Conservation (phyloP, 2,113 vertebrate species). For the Hylia prasina region DNA sequence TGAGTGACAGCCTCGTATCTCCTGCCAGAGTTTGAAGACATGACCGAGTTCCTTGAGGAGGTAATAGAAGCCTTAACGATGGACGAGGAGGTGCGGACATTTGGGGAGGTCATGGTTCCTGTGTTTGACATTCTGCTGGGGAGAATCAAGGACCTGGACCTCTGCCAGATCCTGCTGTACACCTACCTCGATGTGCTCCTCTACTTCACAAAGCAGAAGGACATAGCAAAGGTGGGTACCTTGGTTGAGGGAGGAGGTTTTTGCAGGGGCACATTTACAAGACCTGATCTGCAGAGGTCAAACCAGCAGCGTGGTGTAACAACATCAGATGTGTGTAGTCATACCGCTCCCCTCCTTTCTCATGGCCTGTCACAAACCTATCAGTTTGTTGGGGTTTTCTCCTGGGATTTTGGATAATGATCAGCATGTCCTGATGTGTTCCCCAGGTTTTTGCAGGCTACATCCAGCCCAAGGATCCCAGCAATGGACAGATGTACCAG, state of each 20-base stretch:
- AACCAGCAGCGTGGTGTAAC: neutral
- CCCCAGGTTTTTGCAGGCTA: constrained; percentile 87
- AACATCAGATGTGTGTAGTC: rapidly evolving
- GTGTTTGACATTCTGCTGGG: constrained; percentile 88
- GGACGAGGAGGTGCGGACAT: constrained; percentile 93
- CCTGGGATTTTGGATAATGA: neutral
- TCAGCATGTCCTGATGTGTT: neutral
- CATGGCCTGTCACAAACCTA: neutral
- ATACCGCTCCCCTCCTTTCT: neutral
- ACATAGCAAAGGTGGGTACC: constrained; percentile 85
- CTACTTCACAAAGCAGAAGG: constrained; percentile 91
- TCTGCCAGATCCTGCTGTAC: constrained; percentile 90
- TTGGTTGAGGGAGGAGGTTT: neutral
- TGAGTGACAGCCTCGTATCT: neutral
- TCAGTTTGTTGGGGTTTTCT: neutral
- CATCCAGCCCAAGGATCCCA: constrained; percentile 92
- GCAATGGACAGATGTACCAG: constrained; percentile 93
- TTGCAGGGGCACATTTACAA: rapidly evolving
- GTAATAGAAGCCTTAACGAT: constrained; percentile 80
- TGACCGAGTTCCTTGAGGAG: constrained; percentile 90
- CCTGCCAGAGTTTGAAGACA: constrained; percentile 82
- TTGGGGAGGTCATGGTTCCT: constrained; percentile 90
- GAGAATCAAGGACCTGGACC: constrained; percentile 88
- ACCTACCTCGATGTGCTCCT: constrained; percentile 91
- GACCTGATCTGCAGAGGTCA: neutral